phyloP scores from a whole-genome alignment of 2,797 vertebrate species.

The Vultur gryphus region DNA sequence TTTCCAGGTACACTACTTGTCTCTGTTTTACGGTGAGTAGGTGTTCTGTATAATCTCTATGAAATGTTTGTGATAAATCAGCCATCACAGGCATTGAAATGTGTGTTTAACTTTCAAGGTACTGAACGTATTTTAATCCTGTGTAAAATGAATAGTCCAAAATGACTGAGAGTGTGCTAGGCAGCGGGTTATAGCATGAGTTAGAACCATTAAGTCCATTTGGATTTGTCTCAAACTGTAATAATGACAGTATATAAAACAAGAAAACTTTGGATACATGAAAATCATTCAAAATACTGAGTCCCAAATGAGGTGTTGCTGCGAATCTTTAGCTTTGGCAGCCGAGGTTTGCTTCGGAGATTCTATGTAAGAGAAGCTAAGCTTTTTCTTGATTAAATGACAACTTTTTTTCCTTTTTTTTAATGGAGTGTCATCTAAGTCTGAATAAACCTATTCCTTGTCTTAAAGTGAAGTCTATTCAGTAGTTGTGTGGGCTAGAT shows the following conservation, averaged over 20 bases:
- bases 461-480: neutral
- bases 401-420: neutral
- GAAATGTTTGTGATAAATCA: neutral
- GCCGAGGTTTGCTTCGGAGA: neutral
- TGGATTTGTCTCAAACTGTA: neutral
- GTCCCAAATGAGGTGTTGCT: neutral
- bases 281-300: neutral
- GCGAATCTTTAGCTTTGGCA: neutral
- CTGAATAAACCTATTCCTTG: neutral
- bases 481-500: neutral
- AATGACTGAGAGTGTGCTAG: neutral
- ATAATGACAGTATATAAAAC: neutral
- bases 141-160: neutral
- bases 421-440: neutral
- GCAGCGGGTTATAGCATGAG: fast-evolving
- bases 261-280: neutral
- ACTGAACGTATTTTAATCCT: neutral
- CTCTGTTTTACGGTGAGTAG: neutral
- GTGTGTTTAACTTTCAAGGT: neutral
- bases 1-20: neutral
- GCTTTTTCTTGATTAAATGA: neutral
- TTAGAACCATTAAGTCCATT: neutral
- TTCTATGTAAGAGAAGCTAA: neutral
- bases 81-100: neutral
- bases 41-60: neutral